Conservation (phyloP, 2,888 invertebrate species). For the Agrochola lota region DNA sequence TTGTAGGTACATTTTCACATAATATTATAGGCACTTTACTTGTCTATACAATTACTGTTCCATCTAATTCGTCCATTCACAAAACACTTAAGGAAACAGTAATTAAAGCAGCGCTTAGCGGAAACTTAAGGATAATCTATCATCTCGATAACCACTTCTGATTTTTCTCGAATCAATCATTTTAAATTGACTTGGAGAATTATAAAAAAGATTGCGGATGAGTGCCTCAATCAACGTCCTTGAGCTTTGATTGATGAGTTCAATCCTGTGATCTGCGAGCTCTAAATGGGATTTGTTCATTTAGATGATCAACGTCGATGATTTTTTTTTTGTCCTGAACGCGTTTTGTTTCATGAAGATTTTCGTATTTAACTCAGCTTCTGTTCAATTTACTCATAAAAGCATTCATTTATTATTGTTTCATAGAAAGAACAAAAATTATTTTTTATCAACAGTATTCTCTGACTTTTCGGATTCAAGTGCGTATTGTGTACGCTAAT, state of each 20-base stretch:
- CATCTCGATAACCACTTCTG: slow-evolving; percentile 62
- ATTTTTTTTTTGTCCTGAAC: slow-evolving; percentile 5
- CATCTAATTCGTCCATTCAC: slow-evolving; percentile 23
- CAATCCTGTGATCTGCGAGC: slow-evolving; percentile 55
- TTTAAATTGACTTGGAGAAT: slow-evolving; percentile 78
- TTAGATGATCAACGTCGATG: slow-evolving; percentile 28
- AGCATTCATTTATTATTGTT: slow-evolving; percentile 29
- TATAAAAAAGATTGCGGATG: slow-evolving; percentile 70
- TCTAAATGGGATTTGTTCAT: slow-evolving; percentile 49
- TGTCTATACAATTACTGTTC: slow-evolving; percentile 30
- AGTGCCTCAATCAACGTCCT: slow-evolving; percentile 60
- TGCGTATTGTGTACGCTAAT: too few relatives aligned
- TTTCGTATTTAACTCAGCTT: background rate
- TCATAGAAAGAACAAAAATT: slow-evolving; percentile 17
- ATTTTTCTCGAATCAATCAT: slow-evolving; percentile 78
- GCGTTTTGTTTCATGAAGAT: background rate
- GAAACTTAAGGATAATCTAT: slow-evolving; percentile 71
- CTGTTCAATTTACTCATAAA: slow-evolving; percentile 7
- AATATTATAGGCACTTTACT: background rate
- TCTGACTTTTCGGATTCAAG: too few relatives aligned
- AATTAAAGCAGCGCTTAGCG: slow-evolving; percentile 60
- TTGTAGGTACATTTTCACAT: background rate
- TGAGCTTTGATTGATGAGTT: slow-evolving; percentile 67
- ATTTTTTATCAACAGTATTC: background rate
- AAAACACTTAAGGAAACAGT: slow-evolving; percentile 44